phyloP scores from a whole-genome alignment of 2,113 vertebrate species.

The Anarhynchus alexandrinus region DNA sequence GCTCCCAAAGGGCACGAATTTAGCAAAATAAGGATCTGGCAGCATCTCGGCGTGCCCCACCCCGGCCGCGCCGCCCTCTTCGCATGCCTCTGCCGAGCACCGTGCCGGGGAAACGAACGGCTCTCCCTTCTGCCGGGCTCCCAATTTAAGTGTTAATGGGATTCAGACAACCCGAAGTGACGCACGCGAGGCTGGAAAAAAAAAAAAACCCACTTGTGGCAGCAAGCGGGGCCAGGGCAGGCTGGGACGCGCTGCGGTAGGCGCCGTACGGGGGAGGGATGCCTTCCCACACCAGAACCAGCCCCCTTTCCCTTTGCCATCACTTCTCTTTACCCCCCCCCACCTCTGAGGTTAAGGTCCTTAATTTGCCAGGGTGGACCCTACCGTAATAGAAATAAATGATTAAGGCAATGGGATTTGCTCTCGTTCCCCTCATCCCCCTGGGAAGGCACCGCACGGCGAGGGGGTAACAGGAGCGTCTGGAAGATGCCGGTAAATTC shows the following conservation, averaged over 20 bases:
- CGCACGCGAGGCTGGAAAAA: neutral
- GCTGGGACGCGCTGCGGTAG: neutral
- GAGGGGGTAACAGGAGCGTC: accelerated
- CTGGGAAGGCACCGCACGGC: accelerated
- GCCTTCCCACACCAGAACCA: neutral
- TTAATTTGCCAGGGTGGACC: neutral
- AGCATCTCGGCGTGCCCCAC: neutral
- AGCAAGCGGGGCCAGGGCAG: accelerated
- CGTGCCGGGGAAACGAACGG: neutral
- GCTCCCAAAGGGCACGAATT: neutral
- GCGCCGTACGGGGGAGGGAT: accelerated
- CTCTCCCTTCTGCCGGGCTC: neutral
- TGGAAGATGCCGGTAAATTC: neutral
- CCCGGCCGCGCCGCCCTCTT: neutral
- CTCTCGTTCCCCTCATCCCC: neutral
- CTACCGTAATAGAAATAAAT: accelerated
- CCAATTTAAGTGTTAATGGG: accelerated
- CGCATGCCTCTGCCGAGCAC: neutral
- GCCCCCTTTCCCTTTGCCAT: neutral
- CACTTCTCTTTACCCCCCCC: neutral
- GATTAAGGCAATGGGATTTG: neutral
- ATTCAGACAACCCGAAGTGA: neutral
- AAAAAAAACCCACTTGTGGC: neutral
- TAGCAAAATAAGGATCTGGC: neutral
- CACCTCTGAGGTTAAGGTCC: neutral